phyloP scores from a whole-genome alignment of 2,888 invertebrate genomes.

The Agapostemon virescens region DNA sequence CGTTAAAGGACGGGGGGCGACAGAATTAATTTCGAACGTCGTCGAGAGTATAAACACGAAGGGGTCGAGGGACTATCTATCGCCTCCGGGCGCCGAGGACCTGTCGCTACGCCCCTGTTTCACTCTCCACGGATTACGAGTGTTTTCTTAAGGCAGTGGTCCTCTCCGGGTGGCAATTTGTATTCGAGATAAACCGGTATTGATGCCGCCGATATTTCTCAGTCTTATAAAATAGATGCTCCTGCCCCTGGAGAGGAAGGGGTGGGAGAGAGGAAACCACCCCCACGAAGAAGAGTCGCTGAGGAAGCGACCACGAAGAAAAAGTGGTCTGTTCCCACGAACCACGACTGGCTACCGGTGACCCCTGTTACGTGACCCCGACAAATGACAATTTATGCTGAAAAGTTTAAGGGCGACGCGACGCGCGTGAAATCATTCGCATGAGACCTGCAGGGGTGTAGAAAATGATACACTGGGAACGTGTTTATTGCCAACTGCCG shows the following conservation, averaged over 20 bases:
- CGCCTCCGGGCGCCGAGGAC: constrained; percentile 58
- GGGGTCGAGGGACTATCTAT: constrained; percentile 33
- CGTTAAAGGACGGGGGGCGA: constrained; percentile 16
- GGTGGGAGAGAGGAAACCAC: constrained; percentile 57
- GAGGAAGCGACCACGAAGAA: constrained; percentile 35
- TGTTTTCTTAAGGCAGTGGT: constrained; percentile 72
- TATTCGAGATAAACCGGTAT: constrained; percentile 78
- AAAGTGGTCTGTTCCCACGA: constrained; percentile 50
- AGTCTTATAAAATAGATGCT: constrained; percentile 76
- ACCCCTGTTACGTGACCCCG: constrained; percentile 4
- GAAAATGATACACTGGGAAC: constrained; percentile 47
- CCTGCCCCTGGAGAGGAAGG: constrained; percentile 61
- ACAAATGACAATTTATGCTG: constrained; percentile 66
- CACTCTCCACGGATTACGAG: constrained; percentile 73
- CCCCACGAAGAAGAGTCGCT: constrained; percentile 19
- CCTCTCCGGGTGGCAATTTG: constrained; percentile 69
- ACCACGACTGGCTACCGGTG: constrained; percentile 17
- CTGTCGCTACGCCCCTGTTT: constrained; percentile 68
- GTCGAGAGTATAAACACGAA: constrained; percentile 50
- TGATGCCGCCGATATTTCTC: constrained; percentile 78
- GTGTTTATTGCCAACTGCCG: constrained; percentile 48
- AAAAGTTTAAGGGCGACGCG: constrained; percentile 58
- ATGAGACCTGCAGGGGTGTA: constrained; percentile 28
- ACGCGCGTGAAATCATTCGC: constrained; percentile 27
- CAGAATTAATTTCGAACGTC: constrained; percentile 66